Evolutionary conservation across 2,888 invertebrate genomes (phyloP).

Genomic region (Meganola albula): DNA sequence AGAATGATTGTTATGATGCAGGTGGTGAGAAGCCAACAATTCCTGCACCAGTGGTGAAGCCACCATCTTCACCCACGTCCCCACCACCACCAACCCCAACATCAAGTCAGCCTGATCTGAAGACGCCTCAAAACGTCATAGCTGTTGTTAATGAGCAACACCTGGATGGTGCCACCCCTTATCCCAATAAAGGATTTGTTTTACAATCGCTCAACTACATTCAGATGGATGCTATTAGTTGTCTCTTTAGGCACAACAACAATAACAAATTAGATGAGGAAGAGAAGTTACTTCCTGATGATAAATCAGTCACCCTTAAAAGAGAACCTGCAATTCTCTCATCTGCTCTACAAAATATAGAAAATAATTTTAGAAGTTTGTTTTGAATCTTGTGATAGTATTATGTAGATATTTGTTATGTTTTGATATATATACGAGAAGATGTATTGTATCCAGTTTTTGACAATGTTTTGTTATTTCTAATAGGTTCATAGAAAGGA

Average conservation of each 20-base stretch:
- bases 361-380: conserved; percentile 66
- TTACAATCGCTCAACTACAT: conserved; percentile 69
- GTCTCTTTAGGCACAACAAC: conserved; percentile 43
- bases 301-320: conserved; percentile 33
- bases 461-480: conserved; percentile 20
- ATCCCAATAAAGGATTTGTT: conserved; percentile 64
- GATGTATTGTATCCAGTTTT: conserved; percentile 15
- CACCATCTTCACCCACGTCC: conserved; percentile 12
- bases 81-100: conserved; percentile 6
- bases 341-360: conserved; percentile 56
- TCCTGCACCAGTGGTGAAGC: conserved; percentile 27
- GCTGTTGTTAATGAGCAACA: conserved; percentile 15
- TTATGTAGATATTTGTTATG: conserved; percentile 10
- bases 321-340: conserved; percentile 54
- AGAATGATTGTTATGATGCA: conserved; percentile 15
- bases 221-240: conserved; percentile 71
- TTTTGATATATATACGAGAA: conserved; percentile 3
- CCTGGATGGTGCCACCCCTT: conserved; percentile 43
- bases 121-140: conserved; percentile 23
- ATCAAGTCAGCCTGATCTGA: background rate
- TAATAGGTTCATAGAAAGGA: too few species aligned
- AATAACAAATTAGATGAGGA: conserved; percentile 22
- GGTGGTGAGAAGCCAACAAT: conserved; percentile 42
- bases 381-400: conserved; percentile 45
- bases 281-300: conserved; percentile 24